Percentiles rank a stretch among this genome's conserved stretches.
These are phyloP conservation scores for Poecilia latipinna DNA, from an alignment of 2,113 vertebrate genomes.

Conservation along the genomic window DNA sequence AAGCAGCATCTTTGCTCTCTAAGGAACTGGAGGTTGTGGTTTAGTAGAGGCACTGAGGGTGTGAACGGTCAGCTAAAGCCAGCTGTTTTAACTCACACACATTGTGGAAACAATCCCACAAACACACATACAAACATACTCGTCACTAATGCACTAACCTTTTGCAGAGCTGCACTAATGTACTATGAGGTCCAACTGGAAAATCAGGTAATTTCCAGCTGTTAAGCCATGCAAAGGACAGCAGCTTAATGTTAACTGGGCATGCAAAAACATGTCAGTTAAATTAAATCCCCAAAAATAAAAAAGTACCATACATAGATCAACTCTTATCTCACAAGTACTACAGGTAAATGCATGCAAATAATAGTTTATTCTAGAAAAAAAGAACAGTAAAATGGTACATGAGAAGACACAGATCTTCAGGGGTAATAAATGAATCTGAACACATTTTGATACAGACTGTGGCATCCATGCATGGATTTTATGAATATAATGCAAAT, in stretches of 20 bases:
- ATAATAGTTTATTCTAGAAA: slow-evolving; percentile 7
- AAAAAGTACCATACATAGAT: slow-evolving; percentile 7
- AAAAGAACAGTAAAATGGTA: neutral
- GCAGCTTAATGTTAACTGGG: neutral
- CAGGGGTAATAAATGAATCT: slow-evolving; percentile 1
- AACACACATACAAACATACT: slow-evolving; percentile 24
- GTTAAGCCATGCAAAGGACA: slow-evolving; percentile 41
- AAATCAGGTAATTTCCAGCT: slow-evolving; percentile 11
- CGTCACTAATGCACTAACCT: slow-evolving; percentile 1
- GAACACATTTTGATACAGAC: slow-evolving; percentile 15
- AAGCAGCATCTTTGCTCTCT: slow-evolving; percentile 76
- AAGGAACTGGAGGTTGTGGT: slow-evolving; percentile 64
- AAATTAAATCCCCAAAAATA: slow-evolving; percentile 14
- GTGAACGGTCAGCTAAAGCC: slow-evolving; percentile 64
- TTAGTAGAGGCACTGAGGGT: slow-evolving; percentile 74
- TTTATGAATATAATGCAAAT: slow-evolving; percentile 20
- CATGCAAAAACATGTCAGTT: slow-evolving; percentile 40
- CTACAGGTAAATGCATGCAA: slow-evolving; percentile 34
- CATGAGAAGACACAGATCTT: neutral
- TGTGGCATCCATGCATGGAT: slow-evolving; percentile 19
- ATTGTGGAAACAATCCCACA: slow-evolving; percentile 34
- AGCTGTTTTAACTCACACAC: slow-evolving; percentile 50
- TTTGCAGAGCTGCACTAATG: slow-evolving; percentile 11
- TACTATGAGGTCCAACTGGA: slow-evolving; percentile 16
- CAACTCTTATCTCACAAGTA: slow-evolving; percentile 25